Percentiles rank a stretch among this genome's conserved stretches.
Evolutionary conservation across 2,113 vertebrate species (phyloP).

Genomic region (Elachura formosa): DNA sequence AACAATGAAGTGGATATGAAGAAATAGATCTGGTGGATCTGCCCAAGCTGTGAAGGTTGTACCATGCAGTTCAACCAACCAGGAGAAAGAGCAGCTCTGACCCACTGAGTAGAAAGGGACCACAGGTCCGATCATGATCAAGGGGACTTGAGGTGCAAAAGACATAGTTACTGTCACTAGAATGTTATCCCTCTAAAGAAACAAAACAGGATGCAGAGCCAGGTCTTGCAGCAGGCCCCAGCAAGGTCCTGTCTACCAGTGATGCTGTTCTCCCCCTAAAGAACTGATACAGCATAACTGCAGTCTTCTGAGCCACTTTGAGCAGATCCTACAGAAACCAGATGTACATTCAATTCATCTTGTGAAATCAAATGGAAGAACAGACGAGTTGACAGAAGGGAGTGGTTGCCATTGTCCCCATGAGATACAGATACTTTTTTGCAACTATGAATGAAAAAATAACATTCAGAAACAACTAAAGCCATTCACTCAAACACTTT

Average conservation of each 20-base stretch:
- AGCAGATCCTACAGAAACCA: background rate
- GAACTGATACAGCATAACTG: background rate
- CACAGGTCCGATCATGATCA: background rate
- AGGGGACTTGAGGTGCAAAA: background rate
- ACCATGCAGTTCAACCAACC: background rate
- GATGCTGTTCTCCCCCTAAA: background rate
- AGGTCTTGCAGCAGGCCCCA: background rate
- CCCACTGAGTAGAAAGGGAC: background rate
- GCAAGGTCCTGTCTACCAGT: background rate
- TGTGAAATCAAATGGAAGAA: background rate
- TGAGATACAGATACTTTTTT: background rate
- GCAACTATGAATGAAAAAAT: background rate
- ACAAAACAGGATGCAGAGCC: background rate
- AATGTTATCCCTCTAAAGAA: background rate
- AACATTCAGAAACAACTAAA: background rate
- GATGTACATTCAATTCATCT: fast-evolving
- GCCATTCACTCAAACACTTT: background rate
- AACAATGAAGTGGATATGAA: background rate
- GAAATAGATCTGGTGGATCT: background rate
- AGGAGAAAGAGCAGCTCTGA: background rate
- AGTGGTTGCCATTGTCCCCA: background rate
- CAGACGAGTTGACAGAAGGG: background rate
- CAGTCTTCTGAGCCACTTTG: background rate
- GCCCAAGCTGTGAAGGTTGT: background rate
- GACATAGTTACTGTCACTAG: background rate